Evolutionary conservation across 1,140 invertebrate genomes (phyloP), one percentile per base, ranked within the genome.

Genomic region (Parasteatoda tepidariorum): DNA sequence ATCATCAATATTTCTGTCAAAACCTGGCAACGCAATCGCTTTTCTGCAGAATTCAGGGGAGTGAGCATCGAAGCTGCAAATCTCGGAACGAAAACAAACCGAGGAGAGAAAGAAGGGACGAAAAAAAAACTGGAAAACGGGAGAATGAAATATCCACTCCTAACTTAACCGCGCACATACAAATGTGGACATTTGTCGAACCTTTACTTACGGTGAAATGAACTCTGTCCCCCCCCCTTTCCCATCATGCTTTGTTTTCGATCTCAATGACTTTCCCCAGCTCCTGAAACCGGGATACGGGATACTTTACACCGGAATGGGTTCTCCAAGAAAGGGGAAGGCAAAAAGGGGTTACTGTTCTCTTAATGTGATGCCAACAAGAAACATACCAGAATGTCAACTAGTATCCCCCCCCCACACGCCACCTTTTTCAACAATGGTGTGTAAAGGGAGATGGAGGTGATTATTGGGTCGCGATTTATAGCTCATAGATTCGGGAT

Each of bases 1-100:
- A 22, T 30, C 64, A 67, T 67, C 64, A 67, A 67, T 67, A 67
- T 67, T 67, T 67, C 64, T 67, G 64, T 67, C 64, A 67, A 38
- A 34, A 67, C 30, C 18, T 30, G 9, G 61, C 9, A 48, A 13
- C 9, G 38, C 38, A 48, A 48, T 48, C 38, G 38, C 18, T n/a
- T 48, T 48, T 48, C 57, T 59, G 57, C n/a, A 59, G 57, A 13
- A 48, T 48, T 7, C 57, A 59, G 57, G 9, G 57, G n/a, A 59
- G 57, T 11, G 34, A 9, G 64, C 11, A 26, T 15, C 9, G 33
- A 67, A 38, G 31, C 31, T n/a, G 2, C 31, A 26, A 38, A 38
- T 24, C 26, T 18, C 26, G 57, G 64, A 67, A 38, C 5, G 5
- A 67, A 67, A 38, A 41, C 64, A 18, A 67, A 30, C 31, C 9